phyloP scores from a whole-genome alignment of 2,113 vertebrate species.

The Cisticola juncidis region DNA sequence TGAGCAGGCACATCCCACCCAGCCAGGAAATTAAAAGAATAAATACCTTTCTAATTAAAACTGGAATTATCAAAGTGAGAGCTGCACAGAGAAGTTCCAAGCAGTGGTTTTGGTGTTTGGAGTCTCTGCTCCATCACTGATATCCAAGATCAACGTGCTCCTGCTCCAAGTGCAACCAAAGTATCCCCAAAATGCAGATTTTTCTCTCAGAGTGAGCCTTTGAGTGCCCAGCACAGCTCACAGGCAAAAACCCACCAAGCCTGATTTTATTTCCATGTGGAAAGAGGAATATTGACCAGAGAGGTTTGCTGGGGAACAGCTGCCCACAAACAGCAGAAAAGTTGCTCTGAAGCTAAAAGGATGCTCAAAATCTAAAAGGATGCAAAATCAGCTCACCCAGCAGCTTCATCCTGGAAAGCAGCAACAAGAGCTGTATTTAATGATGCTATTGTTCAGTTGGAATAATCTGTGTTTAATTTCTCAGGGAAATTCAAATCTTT shows the following conservation, averaged over 20 bases:
- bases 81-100: neutral
- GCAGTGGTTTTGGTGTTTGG: too few species aligned
- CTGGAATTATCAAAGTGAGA: neutral
- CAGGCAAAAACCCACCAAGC: neutral
- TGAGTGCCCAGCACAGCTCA: neutral
- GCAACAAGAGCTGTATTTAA: constrained; percentile 42
- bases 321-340: neutral
- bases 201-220: neutral
- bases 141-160: neutral
- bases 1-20: neutral
- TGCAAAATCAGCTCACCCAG: neutral
- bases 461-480: constrained; percentile 51
- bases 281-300: neutral
- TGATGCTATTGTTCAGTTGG: constrained; percentile 21
- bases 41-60: neutral
- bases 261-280: neutral
- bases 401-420: neutral
- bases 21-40: neutral
- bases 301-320: neutral
- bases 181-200: neutral
- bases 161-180: neutral
- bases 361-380: neutral
- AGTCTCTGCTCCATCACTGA: neutral
- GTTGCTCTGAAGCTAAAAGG: neutral
- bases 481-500: constrained; percentile 51